A percentile compares a stretch with the other conserved stretches of the same genome.
Evolutionary conservation across 1,140 invertebrate species (phyloP).

Genomic region (Lepidurus arcticus): DNA sequence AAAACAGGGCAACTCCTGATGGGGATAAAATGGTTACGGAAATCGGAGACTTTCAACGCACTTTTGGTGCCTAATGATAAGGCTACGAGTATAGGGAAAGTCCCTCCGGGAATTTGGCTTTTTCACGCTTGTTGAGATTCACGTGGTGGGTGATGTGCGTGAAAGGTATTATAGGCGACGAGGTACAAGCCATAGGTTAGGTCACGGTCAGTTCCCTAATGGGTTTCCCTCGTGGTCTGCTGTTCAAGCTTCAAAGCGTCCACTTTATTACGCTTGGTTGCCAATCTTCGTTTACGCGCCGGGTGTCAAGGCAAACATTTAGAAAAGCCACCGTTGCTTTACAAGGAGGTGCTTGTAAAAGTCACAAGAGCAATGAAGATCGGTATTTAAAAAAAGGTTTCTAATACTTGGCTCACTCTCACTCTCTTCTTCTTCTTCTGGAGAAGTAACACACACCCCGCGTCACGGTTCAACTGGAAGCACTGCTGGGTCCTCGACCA

Average conservation of each 20-base stretch:
- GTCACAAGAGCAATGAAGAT: no score
- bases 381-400: no score
- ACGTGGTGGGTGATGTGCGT: slow-evolving; percentile 9
- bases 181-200: neutral
- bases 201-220: slow-evolving; percentile 17
- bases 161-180: slow-evolving; percentile 6
- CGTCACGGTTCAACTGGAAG: slow-evolving; percentile 10
- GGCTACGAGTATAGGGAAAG: neutral
- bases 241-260: slow-evolving; percentile 3
- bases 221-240: neutral
- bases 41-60: no score
- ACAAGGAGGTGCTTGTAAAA: no score
- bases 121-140: slow-evolving; percentile 13
- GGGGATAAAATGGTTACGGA: no score
- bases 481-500: slow-evolving; percentile 1
- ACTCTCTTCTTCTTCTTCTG: neutral
- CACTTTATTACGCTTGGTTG: slow-evolving; percentile 5
- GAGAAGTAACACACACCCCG: neutral
- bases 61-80: neutral
- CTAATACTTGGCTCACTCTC: no score
- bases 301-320: no score
- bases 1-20: no score
- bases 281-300: neutral
- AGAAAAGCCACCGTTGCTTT: no score
- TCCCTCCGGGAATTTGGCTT: neutral